Evolutionary conservation across 2,888 invertebrate species (phyloP).

Genomic region (Andrena dorsata): DNA sequence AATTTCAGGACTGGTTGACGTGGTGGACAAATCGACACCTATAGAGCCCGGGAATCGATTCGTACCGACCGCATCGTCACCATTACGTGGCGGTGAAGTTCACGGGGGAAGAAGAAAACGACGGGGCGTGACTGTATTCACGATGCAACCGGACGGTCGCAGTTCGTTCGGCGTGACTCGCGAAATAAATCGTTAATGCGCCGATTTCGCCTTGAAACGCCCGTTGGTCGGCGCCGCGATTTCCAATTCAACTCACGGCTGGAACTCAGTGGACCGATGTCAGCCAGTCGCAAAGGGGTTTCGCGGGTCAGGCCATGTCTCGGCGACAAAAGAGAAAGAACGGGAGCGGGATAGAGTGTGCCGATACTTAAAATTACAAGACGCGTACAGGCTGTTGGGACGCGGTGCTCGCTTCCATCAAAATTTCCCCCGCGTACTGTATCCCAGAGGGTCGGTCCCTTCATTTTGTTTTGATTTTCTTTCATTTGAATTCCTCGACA

Average conservation of each 20-base stretch:
- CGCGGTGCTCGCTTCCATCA: conserved; percentile 48
- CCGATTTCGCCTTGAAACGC: conserved; percentile 67
- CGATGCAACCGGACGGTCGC: conserved; percentile 65
- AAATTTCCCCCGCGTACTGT: conserved; percentile 36
- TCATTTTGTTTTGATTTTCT: conserved; percentile 12
- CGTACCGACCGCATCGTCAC: conserved; percentile 60
- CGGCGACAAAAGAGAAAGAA: conserved; percentile 28
- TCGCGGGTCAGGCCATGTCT: conserved; percentile 53
- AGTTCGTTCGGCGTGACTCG: conserved; percentile 58
- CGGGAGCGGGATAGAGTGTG: conserved; percentile 34
- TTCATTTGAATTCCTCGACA: conserved; percentile 22
- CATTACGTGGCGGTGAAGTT: conserved; percentile 58
- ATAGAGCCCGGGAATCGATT: conserved; percentile 59
- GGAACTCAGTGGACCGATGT: conserved; percentile 63
- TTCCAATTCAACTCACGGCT: conserved; percentile 69
- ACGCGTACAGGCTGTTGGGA: conserved; percentile 63
- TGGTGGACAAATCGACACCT: conserved; percentile 31
- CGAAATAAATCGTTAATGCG: conserved; percentile 76
- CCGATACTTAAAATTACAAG: conserved; percentile 71
- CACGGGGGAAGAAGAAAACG: conserved; percentile 70
- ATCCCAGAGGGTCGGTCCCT: conserved; percentile 9
- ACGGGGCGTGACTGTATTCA: conserved; percentile 71
- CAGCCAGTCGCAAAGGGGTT: conserved; percentile 66
- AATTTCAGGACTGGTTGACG: conserved; percentile 20
- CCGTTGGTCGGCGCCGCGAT: conserved; percentile 44